phyloP scores from a whole-genome alignment of 2,113 vertebrate genomes.

The Hipposideros armiger region DNA sequence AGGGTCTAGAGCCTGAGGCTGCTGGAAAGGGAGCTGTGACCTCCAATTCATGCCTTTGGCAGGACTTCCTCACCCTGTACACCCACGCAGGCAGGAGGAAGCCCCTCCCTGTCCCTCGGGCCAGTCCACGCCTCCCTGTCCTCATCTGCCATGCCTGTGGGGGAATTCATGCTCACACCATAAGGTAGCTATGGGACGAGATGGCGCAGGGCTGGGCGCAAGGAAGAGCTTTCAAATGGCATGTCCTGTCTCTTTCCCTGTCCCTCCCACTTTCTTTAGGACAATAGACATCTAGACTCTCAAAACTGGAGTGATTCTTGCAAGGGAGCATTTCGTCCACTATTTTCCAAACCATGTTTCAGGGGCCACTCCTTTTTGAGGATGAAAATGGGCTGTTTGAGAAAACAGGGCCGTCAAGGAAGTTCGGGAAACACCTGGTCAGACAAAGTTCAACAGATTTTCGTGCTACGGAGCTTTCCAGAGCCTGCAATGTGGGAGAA shows the following conservation, averaged over 20 bases:
- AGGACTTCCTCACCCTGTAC: neutral
- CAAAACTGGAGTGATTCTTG: neutral
- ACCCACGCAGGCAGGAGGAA: too few relatives aligned
- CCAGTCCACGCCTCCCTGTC: neutral
- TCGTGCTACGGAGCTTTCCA: fast-evolving
- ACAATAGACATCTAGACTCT: neutral
- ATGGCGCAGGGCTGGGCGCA: neutral
- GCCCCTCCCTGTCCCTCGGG: neutral
- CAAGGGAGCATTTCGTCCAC: neutral
- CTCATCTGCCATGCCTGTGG: too few relatives aligned
- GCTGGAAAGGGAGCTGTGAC: neutral
- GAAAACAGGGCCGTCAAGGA: neutral
- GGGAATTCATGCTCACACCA: too few relatives aligned
- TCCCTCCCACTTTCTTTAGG: neutral
- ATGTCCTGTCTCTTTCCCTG: neutral
- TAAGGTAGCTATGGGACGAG: neutral
- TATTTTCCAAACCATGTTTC: neutral
- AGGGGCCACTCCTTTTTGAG: neutral
- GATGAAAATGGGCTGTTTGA: neutral
- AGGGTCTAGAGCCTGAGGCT: neutral
- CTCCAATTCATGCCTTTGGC: neutral
- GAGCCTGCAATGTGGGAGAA: fast-evolving
- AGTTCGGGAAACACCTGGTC: neutral
- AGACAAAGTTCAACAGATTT: too few relatives aligned
- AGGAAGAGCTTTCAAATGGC: neutral